Evolutionary conservation across 1,140 invertebrate species (phyloP).

Genomic region (Centruroides sculpturatus): DNA sequence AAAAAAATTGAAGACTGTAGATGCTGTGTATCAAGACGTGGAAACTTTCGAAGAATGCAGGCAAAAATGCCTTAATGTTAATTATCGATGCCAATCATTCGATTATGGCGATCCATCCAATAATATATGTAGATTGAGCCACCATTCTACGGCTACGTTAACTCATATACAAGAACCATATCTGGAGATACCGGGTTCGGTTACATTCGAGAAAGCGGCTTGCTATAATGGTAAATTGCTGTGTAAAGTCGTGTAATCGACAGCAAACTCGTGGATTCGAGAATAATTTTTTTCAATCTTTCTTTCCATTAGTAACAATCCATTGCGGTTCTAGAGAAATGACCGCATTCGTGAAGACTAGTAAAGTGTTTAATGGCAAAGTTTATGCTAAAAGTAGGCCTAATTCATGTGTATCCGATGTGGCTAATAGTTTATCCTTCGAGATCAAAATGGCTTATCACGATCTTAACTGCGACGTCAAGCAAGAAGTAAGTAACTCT

Average conservation of each 20-base stretch:
- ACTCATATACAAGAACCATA: conserved; percentile 74
- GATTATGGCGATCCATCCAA: conserved; percentile 85
- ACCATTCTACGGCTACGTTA: conserved; percentile 73
- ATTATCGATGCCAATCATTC: conserved; percentile 74
- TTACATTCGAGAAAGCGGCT: conserved; percentile 75
- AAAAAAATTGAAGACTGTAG: conserved; percentile 80
- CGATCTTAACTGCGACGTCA: conserved; percentile 21
- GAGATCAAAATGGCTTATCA: conserved; percentile 22
- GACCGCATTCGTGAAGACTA: conserved; percentile 79
- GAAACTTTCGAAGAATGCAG: conserved; percentile 63
- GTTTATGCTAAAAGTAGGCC: conserved; percentile 85
- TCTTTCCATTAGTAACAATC: conserved; percentile 15
- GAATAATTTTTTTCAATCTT: too few species aligned
- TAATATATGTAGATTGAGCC: conserved; percentile 76
- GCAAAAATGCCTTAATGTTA: conserved; percentile 72
- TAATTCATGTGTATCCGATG: conserved; percentile 73
- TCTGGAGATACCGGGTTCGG: conserved; percentile 64
- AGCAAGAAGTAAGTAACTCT: conserved; percentile 13
- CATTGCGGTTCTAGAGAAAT: conserved; percentile 67
- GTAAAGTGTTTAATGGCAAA: conserved; percentile 82
- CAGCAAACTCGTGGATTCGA: too few species aligned
- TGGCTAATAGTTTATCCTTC: conserved; percentile 20
- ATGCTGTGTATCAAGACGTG: conserved; percentile 73
- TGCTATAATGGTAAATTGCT: conserved; percentile 56
- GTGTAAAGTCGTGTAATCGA: too few species aligned